Base-by-base conservation (phyloP, 2,797 vertebrate species). In the Sitta carolinensis region DNA sequence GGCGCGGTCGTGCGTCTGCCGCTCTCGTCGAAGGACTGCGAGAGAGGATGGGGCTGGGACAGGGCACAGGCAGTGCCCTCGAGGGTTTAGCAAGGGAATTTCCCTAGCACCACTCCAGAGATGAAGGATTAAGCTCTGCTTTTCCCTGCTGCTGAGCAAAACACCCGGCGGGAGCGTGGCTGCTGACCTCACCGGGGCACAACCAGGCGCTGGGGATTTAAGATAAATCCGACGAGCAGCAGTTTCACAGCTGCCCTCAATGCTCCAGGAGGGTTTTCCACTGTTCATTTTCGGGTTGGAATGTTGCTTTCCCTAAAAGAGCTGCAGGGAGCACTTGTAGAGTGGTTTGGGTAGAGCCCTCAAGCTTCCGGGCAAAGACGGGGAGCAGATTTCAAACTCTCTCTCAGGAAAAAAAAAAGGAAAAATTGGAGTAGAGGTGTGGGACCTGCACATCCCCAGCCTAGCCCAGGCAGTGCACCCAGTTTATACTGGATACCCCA, bases 21-120 rank as follows among this genome's bases (percentile, higher is more conserved):
- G 7, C 98, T 98, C 76, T 99, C 99, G 23, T 99, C 99, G 29
- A 99, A 99, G 13, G 99, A 98, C 99, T 99, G 96, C 0, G 0
- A 68, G 86, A 91, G 54, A 82, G 52, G 36, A 45, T 8, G 16
- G 52, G 64, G 45, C 5, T 69, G 74, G 0, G 20, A 45, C 4
- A 9, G 55, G 84, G 70, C 42, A 26, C 0, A 17, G 77, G 67
- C 75, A 92, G 54, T 1, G 5, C 68, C 6, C 0, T 61, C 43
- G 16, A 20, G 57, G 32, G 9, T 13, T 78, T 14, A 27, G 0
- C 64, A 20, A 19, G 32, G n/a, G 14, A 27, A 69, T 78, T 67
- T 32, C 0, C 4, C 58, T 14, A 29, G 34, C 30, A 9, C 52
- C 5, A 0, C 77, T 26, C 81, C 38, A 54, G 70, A 64, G 93